Base-by-base conservation (phyloP, 2,797 vertebrate genomes). In the Sebastes paucispinis region DNA sequence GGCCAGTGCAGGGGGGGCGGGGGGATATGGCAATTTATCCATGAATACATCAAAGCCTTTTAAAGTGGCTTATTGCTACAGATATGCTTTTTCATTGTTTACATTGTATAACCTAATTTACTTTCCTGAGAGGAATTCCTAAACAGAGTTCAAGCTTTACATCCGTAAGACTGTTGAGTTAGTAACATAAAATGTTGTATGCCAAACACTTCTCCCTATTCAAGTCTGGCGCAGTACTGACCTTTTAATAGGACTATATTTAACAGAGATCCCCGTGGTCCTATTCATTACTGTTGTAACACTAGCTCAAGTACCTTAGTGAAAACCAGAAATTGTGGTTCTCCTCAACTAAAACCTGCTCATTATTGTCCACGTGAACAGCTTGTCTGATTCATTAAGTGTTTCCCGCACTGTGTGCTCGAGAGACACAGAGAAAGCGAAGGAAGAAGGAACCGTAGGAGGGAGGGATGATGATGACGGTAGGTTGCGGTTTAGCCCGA, bases 311-410 rank as follows among this genome's bases (percentile, higher is more conserved):
- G 82, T 88, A 87, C 90, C 87, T 90, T 77, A 75, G 90, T 87
- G 88, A 79, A 91, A 91, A 91, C 76, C 31, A 88, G 87, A 91
- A 91, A 90, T 89, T 93, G 92, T 85, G 91, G 87, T 94, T 93
- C 85, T 84, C 84, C 86, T 90, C 91, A 93, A 92, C 92, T 89
- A 91, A 93, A 95, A 94, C 93, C 90, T 86, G 88, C 92, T 95
- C 93, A 94, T 96, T 94, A 95, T 90, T 91, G 91, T 94, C 87
- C 90, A 85, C 92, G 93, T 91, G 92, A 93, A 92, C 92, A 92
- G 90, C 92, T 93, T 89, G 90, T 94, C 91, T 93, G 90, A 93
- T 95, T 96, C 94, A 95, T 94, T 94, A 95, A 91, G 85, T 84
- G 59, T 91, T 90, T 87, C 73, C 92, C 60, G 73, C 85, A 81